Evolutionary conservation across 2,888 invertebrate genomes (phyloP).

Genomic region (Agrochola lota): DNA sequence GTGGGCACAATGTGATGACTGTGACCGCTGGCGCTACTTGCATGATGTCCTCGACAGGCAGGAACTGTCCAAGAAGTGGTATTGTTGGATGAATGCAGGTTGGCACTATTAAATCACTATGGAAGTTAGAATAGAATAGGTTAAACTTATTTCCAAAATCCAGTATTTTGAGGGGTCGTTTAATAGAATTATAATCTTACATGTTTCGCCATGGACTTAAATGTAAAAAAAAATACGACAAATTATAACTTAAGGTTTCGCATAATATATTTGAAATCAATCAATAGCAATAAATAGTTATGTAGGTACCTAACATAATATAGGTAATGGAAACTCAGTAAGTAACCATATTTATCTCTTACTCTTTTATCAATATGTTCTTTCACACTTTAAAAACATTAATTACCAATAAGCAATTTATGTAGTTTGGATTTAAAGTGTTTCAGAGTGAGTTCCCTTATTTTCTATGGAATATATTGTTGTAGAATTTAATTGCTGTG

Average conservation of each 20-base stretch:
- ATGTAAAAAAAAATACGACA: neutral
- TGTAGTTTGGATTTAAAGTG: too few relatives aligned
- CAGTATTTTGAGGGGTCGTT: too few relatives aligned
- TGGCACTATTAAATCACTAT: neutral
- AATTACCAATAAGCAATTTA: too few relatives aligned
- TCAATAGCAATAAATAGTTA: neutral
- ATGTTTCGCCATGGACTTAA: neutral
- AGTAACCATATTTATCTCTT: too few relatives aligned
- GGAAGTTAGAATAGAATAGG: neutral
- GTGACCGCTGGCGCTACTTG: constrained; percentile 91
- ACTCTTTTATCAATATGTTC: too few relatives aligned
- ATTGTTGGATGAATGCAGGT: constrained; percentile 91
- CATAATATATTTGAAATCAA: neutral
- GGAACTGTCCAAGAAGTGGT: constrained; percentile 91
- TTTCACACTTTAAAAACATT: too few relatives aligned
- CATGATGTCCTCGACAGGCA: constrained; percentile 89
- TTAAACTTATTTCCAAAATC: neutral
- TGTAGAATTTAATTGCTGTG: too few relatives aligned
- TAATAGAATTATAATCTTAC: neutral
- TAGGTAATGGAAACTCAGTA: neutral
- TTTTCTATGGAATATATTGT: too few relatives aligned
- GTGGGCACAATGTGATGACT: constrained; percentile 91
- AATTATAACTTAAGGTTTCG: neutral
- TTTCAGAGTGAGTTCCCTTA: too few relatives aligned
- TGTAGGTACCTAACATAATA: too few relatives aligned